Evolutionary conservation across 2,888 invertebrate genomes (phyloP).

Genomic region (Tetranychus truncatus): DNA sequence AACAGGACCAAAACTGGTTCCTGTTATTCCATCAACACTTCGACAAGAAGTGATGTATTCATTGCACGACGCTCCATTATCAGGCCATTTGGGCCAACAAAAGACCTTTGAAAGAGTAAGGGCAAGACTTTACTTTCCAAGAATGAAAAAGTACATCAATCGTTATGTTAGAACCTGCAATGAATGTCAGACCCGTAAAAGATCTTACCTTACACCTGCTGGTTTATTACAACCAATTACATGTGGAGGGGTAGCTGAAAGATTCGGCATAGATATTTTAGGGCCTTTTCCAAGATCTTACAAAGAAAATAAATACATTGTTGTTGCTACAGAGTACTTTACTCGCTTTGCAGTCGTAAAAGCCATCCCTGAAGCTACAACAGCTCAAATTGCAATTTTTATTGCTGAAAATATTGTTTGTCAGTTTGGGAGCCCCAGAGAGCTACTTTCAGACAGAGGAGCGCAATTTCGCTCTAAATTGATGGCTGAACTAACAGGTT

Average conservation of each 20-base stretch:
- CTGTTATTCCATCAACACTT: too few relatives aligned
- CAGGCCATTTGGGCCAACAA: too few relatives aligned
- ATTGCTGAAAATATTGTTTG: constrained; percentile 24
- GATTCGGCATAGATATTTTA: constrained; percentile 22
- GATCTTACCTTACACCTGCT: neutral
- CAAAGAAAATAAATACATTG: constrained; percentile 22
- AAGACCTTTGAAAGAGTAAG: too few relatives aligned
- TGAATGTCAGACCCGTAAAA: constrained; percentile 18
- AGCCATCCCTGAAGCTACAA: constrained; percentile 21
- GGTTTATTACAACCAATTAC: constrained; percentile 17
- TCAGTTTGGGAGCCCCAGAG: constrained; percentile 22
- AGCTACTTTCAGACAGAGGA: constrained; percentile 24
- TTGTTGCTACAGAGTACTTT: constrained; percentile 24
- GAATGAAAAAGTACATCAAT: neutral
- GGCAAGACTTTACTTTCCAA: constrained; percentile 16
- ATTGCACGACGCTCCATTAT: too few relatives aligned
- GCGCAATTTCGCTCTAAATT: constrained; percentile 10
- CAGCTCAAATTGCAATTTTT: constrained; percentile 21
- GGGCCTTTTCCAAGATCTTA: constrained; percentile 21
- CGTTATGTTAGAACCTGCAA: constrained; percentile 12
- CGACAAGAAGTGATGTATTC: too few relatives aligned
- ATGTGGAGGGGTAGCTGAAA: constrained; percentile 7
- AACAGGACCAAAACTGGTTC: too few relatives aligned
- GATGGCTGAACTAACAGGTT: neutral
- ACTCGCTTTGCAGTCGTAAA: constrained; percentile 23